Evolutionary conservation across 2,888 invertebrate genomes (phyloP).

Genomic region (Brachynemurus nebulosus): DNA sequence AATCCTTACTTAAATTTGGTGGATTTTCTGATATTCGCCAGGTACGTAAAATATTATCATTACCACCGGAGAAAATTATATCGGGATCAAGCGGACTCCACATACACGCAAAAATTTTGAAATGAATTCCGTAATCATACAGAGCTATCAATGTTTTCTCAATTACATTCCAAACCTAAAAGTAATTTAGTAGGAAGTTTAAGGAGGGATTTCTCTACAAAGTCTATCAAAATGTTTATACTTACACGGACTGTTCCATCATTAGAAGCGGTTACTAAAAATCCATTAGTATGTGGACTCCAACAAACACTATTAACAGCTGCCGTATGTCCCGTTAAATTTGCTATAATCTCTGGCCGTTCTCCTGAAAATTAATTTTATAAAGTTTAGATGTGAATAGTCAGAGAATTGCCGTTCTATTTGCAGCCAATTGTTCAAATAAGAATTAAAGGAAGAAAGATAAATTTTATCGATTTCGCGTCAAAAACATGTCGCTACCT

Average conservation of each 20-base stretch:
- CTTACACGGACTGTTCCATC: not conserved
- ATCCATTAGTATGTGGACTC: not conserved
- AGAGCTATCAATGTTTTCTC: too few relatives aligned
- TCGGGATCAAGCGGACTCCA: not conserved
- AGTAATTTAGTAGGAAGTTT: not conserved
- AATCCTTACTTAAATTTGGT: not conserved
- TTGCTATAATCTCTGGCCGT: not conserved
- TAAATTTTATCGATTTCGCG: too few relatives aligned
- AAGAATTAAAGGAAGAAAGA: too few relatives aligned
- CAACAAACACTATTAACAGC: not conserved
- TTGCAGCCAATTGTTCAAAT: too few relatives aligned
- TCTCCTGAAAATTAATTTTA: too few relatives aligned
- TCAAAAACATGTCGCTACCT: too few relatives aligned
- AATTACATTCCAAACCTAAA: not conserved
- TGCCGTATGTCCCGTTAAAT: not conserved
- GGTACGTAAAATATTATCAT: not conserved
- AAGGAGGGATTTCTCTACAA: not conserved
- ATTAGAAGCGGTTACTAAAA: not conserved
- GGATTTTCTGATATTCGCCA: not conserved
- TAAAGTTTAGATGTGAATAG: too few relatives aligned
- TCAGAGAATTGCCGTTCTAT: too few relatives aligned
- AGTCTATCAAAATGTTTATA: too few relatives aligned
- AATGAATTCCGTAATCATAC: too few relatives aligned
- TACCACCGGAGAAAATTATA: not conserved
- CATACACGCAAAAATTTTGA: not conserved